Base-by-base conservation (phyloP, 2,113 vertebrate genomes). In the Plecturocebus donacophilus region DNA sequence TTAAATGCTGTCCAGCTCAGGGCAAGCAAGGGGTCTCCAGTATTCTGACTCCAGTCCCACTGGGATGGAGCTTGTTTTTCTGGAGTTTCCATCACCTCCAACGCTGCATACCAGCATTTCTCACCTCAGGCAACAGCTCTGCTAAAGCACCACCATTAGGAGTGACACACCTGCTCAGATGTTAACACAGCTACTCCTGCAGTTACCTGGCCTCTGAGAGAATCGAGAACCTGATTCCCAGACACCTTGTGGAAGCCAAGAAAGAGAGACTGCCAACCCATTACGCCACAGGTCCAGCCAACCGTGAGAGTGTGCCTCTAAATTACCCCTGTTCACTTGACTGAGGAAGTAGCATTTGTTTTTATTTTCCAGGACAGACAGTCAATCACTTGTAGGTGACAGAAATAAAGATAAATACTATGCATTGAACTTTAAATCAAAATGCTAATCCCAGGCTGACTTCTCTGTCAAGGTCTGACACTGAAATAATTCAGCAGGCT, bases 331-430 rank as follows among this genome's bases (percentile, higher is more conserved):
- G 82, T 95, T 97, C 97, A 91, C 95, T 79, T 92, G 95, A 96
- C 96, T 97, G 80, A 58, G 84, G 45, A 97, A 98, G 71, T 91
- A 95, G 93, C 90, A 95, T 95, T 98, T 96, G 97, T 97, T 98
- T 98, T 97, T 83, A 79, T 96, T 98, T 96, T 75, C 85, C 47
- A 94, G 95, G 96, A 97, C 90, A 98, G 96, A 95, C 94, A 97
- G 97, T 97, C 97, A 96, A 96, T 97, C 98, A 98, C 35, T 52
- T 0, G 2, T 61, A 89, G 96, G 96, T 96, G 96, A 97, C 96
- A 97, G 96, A 98, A 98, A 98, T 96, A 96, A 97, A 95, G 97
- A 96, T 64, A 97, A 98, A 98, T 94, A 94, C 66, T 84, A 97
- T 73, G 92, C 91, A 88, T 27, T 91, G 91, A 13, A 8, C 93